Evolutionary conservation across 2,888 invertebrate genomes (phyloP).

Genomic region (Phasia obesa): DNA sequence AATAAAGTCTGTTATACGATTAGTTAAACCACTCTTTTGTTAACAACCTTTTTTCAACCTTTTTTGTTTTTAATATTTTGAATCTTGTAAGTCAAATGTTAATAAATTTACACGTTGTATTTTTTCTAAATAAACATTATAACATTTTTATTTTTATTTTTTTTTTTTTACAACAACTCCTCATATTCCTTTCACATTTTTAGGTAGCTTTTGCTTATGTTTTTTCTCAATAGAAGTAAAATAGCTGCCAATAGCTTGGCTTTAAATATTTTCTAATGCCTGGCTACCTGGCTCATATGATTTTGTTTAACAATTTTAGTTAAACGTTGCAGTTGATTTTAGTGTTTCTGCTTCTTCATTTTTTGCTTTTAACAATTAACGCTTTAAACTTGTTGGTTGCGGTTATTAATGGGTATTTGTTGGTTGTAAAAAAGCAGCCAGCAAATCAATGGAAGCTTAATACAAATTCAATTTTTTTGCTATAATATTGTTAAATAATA

Average conservation of each 20-base stretch:
- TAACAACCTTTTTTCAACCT: conserved; percentile 17
- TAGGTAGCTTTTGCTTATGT: conserved; percentile 4
- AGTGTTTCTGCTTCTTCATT: neutral
- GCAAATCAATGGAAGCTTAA: conserved; percentile 3
- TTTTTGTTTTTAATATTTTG: neutral
- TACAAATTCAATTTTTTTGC: conserved; percentile 28
- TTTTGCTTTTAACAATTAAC: conserved; percentile 55
- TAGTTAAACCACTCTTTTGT: neutral
- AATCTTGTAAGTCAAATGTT: conserved; percentile 4
- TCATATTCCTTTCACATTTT: conserved; percentile 51
- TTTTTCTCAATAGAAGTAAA: conserved; percentile 19
- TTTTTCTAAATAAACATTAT: neutral
- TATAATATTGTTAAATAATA: too few relatives aligned
- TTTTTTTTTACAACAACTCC: conserved; percentile 4
- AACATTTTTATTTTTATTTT: conserved; percentile 7
- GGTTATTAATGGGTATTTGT: conserved; percentile 22
- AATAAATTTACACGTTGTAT: conserved; percentile 26
- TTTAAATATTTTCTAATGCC: neutral
- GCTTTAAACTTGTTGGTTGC: conserved; percentile 23
- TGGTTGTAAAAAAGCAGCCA: conserved; percentile 19
- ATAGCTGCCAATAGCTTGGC: neutral
- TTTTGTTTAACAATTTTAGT: conserved; percentile 30
- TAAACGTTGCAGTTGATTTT: conserved; percentile 45
- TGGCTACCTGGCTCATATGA: neutral
- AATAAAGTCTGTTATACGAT: neutral